Base-by-base conservation (phyloP, 64 coral and sea anemone species). In the Acropora tenuis region DNA sequence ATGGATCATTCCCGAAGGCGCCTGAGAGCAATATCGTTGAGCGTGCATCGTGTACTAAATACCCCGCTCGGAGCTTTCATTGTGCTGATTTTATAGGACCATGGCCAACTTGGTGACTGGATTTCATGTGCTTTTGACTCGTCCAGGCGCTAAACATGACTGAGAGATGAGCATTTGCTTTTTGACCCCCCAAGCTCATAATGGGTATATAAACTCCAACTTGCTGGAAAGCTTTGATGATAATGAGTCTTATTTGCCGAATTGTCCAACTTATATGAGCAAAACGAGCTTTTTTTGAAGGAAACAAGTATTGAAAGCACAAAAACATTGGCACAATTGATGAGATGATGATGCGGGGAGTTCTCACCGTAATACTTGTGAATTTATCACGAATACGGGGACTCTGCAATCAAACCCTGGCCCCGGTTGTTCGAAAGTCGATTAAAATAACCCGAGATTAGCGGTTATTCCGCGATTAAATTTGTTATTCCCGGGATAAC, bases 161-260 rank as follows among this genome's bases (percentile, higher is more conserved):
- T n/a, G 41, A 43, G 72, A 74, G 72, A 74, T 30, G 72, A 74
- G 72, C 72, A 74, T 74, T 74, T 74, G n/a, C 72, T 74, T 30
- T 72, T 72, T 17, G 68, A 72, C 30, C 68, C 68, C 68, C 68
- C 5, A 72, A 72, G 68, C 68, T 72, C 68, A 72, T 17, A 72
- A 17, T 8, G 68, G 68, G 68, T 72, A 72, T 72, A 72, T 74
- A 55, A 55, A 11, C 4, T 63, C 59, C 59, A 13, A 12, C 59
- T 63, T 63, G 10, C 59, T 63, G 59, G 59, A 63, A 63, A 63
- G 59, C 59, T 63, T 63, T 63, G 59, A 63, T 63, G 59, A 63
- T 63, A 63, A 11, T 63, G 8, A 63, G 59, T 63, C 59, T 63
- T 63, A 63, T 63, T 63, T 5, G 50, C 8, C 8, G 50, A 53